These are phyloP conservation scores for Drosophila siamana DNA, from an alignment of 2,888 invertebrate genomes.

Conservation along the genomic window DNA sequence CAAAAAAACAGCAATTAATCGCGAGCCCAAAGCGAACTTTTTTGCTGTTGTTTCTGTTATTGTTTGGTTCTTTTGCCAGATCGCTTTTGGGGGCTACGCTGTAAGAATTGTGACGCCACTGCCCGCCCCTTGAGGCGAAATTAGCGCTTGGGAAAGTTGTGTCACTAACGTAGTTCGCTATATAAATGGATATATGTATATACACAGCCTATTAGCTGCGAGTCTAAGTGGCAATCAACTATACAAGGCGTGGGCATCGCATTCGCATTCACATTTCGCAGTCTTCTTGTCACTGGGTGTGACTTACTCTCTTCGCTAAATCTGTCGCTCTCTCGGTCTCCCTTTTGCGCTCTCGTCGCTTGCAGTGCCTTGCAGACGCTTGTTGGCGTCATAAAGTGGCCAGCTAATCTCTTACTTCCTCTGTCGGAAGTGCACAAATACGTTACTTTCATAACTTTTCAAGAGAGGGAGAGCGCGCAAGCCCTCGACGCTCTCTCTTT, in stretches of 20 bases:
- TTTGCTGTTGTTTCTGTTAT: background rate
- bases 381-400: background rate
- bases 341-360: background rate
- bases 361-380: too few species aligned
- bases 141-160: slow-evolving; percentile 51
- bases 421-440: background rate
- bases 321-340: background rate
- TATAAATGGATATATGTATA: too few species aligned
- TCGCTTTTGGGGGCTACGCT: background rate
- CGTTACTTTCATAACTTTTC: too few species aligned
- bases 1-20: slow-evolving; percentile 72
- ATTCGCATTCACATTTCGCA: slow-evolving; percentile 8
- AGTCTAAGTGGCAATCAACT: slow-evolving; percentile 3
- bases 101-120: slow-evolving; percentile 10
- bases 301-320: background rate
- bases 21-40: slow-evolving; percentile 41
- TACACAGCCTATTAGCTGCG: background rate
- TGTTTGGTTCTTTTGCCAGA: too few species aligned
- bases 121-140: slow-evolving; percentile 6
- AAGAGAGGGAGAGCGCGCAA: too few species aligned
- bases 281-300: slow-evolving; percentile 14
- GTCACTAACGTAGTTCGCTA: slow-evolving; percentile 22
- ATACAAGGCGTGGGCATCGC: slow-evolving; percentile 9
- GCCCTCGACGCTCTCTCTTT: background rate
- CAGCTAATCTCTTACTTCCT: slow-evolving; percentile 1